Base-by-base conservation (phyloP, 1,140 invertebrate genomes). In the Chionoecetes opilio region DNA sequence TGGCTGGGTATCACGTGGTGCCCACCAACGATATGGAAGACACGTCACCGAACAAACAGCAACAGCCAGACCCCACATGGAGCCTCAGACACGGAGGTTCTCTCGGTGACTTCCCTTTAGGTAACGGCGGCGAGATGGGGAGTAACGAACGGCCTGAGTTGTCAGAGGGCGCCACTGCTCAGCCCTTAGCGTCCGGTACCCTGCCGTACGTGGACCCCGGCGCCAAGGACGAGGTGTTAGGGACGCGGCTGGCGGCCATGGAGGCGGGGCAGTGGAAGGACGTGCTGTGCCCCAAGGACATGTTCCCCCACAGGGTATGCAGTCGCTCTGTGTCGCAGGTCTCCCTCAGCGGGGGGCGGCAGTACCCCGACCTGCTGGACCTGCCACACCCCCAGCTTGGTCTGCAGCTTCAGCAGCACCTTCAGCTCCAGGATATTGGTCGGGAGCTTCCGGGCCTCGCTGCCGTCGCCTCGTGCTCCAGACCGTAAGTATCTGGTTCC, bases 1-100 rank as follows among this genome's bases (percentile, higher is more conserved):
- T 98, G 96, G 98, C 98, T n/a, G 98, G 98, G 96, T 98, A 98
- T 96, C 97, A 98, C 96, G 98, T 98, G 95, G 97, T 98, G 75
- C 98, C 98, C 29, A 98, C 97, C 63, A 97, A 85, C 29, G 94
- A 95, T 11, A 11, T 92, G 35, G 94, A 95, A 31, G 94, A 95
- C 5, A 26, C 94, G 2, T 91, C 82, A 21, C 90, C 89, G 5
- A 37, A 53, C 97, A 94, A 98, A 98, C 95, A 97, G 97, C 0
- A 97, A 97, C 87, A 96, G 89, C 97, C 29, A 14, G 82, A 94
- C 11, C 32, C 87, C 3, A 86, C 82, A 37, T 90, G 88, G 95
- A 38, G 37, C 63, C n/a, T 92, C 26, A 91, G 88, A 37, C 37
- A 31, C 11, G 31, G 82, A 46, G 63, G 85, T n/a, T n/a, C 46